Evolutionary conservation across 2,797 vertebrate species (phyloP), one percentile per base, ranked within the genome.

Genomic region (Thalassophryne amazonica): DNA sequence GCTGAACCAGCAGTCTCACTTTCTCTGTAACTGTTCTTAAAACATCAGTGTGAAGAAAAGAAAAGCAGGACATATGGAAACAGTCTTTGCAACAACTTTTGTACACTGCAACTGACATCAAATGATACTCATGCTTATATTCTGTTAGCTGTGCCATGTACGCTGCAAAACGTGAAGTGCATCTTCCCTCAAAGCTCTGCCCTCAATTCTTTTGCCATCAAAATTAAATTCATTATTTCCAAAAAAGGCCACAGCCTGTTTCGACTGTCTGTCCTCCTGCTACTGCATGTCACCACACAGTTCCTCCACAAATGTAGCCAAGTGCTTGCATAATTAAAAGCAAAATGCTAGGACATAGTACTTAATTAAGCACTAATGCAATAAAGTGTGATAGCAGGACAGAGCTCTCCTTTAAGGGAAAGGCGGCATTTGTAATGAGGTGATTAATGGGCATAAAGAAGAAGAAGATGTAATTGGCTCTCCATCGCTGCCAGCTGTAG

Each of bases 321-420:
- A 81, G 84, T 85, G 87, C 66, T 0, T 13, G 15, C 84, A 88
- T 93, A 93, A 95, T 94, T 93, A 92, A 93, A 90, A 88, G 83
- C 80, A 83, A 88, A 89, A 92, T 90, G 89, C 86, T 82, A 51
- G 68, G 82, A 91, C 92, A 93, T 93, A 89, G 91, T 92, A 95
- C 92, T 93, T 94, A 93, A 96, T 94, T 93, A 95, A 93, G 90
- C 79, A 35, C 79, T 93, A 92, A 94, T 89, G 89, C 88, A 92
- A 93, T 94, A 90, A 88, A 93, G 90, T 64, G 82, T 86, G 87
- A 86, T 85, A 76, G 72, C 73, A 64, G 72, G 76, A 75, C 72
- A 68, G 76, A 88, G 89, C 68, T 84, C 80, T 88, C 87, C 80
- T 91, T 88, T 69, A 83, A 86, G 84, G 78, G 87, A 85, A 84